Conservation (phyloP, 2,888 invertebrate genomes). For the Oscheius myriophilus region DNA sequence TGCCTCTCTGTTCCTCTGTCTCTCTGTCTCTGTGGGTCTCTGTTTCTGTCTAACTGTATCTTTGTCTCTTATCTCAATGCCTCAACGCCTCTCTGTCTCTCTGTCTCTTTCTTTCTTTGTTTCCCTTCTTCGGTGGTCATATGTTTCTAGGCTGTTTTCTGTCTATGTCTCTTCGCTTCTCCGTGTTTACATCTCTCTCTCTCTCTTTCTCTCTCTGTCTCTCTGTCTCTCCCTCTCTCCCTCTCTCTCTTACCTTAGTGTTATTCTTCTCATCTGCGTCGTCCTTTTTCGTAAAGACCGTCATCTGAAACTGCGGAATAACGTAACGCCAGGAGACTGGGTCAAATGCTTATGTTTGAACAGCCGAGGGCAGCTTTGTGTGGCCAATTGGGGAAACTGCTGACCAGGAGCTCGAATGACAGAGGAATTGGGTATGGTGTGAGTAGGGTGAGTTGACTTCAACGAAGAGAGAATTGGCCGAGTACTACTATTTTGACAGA, state of each 20-base stretch:
- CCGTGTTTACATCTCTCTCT: background rate
- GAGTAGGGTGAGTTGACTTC: background rate
- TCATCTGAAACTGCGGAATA: conserved; percentile 41
- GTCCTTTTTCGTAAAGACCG: conserved; percentile 58
- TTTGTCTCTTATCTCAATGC: too few relatives aligned
- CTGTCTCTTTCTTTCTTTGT: too few relatives aligned
- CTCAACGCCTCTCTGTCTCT: too few relatives aligned
- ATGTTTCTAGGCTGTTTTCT: too few relatives aligned
- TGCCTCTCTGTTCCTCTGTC: too few relatives aligned
- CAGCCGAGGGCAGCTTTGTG: conserved; percentile 14
- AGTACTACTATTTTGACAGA: conserved; percentile 1
- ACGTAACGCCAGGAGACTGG: conserved; percentile 5
- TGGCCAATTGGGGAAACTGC: background rate
- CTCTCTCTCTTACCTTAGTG: background rate
- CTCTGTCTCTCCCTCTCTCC: background rate
- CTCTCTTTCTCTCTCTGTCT: background rate
- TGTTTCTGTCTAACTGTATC: too few relatives aligned
- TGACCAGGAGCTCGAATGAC: conserved; percentile 9
- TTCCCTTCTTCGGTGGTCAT: too few relatives aligned
- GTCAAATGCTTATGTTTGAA: conserved; percentile 23
- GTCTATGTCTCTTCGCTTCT: too few relatives aligned
- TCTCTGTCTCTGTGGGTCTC: too few relatives aligned
- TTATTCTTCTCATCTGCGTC: conserved; percentile 47
- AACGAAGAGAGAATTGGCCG: background rate
- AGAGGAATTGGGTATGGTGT: background rate